A percentile compares a stretch with the other conserved stretches of the same genome.
These are phyloP conservation scores for Callorhinus ursinus DNA, from an alignment of 2,113 vertebrate species.

Conservation along the genomic window DNA sequence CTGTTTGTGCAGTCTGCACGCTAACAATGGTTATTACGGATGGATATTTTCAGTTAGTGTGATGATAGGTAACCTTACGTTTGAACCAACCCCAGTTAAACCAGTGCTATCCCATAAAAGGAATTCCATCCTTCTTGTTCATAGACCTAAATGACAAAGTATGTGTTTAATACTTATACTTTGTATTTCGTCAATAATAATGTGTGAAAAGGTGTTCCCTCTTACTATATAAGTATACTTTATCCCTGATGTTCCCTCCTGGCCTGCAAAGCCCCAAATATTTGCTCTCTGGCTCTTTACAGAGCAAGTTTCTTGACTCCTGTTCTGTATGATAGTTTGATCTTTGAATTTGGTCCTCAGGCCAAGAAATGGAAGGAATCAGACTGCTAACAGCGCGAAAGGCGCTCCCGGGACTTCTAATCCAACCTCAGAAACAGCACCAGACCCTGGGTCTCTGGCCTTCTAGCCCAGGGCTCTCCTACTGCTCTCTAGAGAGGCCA, in stretches of 20 bases:
- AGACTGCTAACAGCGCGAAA: not conserved
- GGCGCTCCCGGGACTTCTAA: not conserved
- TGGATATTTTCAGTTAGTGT: not conserved
- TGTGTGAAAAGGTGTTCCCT: not conserved
- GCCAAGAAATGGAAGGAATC: not conserved
- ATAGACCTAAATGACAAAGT: not conserved
- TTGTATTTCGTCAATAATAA: not conserved
- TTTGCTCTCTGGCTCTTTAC: not conserved
- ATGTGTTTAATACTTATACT: not conserved
- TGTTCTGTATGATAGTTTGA: not conserved
- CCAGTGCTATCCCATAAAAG: not conserved
- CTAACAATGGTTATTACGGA: not conserved
- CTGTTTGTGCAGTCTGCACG: not conserved
- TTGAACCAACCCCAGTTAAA: not conserved
- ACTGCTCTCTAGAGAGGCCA: not conserved
- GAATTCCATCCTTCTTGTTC: not conserved
- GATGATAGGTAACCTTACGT: not conserved
- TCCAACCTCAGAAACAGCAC: not conserved
- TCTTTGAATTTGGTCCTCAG: not conserved
- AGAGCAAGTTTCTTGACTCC: not conserved
- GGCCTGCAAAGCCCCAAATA: not conserved
- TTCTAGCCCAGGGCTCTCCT: not conserved
- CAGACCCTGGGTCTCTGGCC: not conserved
- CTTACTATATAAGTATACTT: not conserved
- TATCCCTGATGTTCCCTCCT: not conserved